Percentiles rank a stretch among this genome's conserved stretches.
Evolutionary conservation across 2,888 invertebrate species (phyloP).

Genomic region (Diplazon laetatorius): DNA sequence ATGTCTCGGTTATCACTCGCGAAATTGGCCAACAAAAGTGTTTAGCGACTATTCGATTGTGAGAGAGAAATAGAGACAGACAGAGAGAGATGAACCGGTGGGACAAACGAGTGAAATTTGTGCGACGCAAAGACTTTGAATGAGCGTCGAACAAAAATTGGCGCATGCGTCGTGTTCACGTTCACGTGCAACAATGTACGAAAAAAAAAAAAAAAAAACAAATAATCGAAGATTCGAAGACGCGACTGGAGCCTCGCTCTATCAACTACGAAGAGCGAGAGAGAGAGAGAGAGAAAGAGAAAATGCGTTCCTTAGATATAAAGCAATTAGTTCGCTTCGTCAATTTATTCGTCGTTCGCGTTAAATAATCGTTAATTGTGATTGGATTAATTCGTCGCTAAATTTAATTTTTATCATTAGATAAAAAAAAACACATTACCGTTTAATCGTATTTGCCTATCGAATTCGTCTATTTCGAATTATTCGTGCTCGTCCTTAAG

Average conservation of each 20-base stretch:
- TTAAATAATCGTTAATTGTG: conserved; percentile 48
- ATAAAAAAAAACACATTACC: conserved; percentile 40
- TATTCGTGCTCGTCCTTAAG: conserved; percentile 33
- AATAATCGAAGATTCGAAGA: conserved; percentile 24
- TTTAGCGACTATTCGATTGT: conserved; percentile 12
- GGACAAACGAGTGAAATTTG: conserved; percentile 35
- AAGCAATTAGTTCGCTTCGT: conserved; percentile 54
- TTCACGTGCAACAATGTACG: conserved; percentile 33
- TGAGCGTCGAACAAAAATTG: neutral
- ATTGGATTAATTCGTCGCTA: conserved; percentile 38
- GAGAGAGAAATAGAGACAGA: conserved; percentile 4
- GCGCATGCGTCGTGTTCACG: conserved; percentile 29
- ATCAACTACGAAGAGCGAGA: neutral
- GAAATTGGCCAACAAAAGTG: conserved; percentile 44
- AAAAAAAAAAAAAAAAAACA: conserved; percentile 28
- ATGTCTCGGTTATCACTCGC: conserved; percentile 40
- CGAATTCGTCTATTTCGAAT: conserved; percentile 9
- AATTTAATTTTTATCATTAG: conserved; percentile 48
- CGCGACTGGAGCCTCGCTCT: neutral
- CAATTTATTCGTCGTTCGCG: conserved; percentile 58
- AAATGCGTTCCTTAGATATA: conserved; percentile 66
- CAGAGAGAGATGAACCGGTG: conserved; percentile 25
- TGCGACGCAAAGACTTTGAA: conserved; percentile 28
- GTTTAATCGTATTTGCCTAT: conserved; percentile 54
- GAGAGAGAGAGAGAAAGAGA: conserved; percentile 13